Percentiles rank a stretch among this genome's conserved stretches.
phyloP scores from a whole-genome alignment of 2,113 vertebrate genomes.

The Saimiri boliviensis region DNA sequence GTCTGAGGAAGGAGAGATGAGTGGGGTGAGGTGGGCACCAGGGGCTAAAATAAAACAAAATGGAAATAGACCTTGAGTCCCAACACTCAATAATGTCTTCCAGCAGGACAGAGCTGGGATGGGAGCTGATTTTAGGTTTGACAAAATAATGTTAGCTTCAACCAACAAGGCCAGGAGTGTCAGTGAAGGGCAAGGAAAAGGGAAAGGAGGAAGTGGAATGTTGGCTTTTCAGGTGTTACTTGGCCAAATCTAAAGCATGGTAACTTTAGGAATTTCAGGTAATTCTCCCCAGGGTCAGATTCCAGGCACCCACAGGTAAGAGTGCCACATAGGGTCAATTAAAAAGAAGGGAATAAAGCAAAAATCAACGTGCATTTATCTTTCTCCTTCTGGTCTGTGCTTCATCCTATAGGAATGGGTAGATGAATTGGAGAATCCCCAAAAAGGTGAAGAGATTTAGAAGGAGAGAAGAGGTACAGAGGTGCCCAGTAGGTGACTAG shows the following conservation, averaged over 20 bases:
- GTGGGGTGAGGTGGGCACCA: not conserved
- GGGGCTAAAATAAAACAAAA: not conserved
- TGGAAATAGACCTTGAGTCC: not conserved
- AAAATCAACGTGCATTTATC: not conserved
- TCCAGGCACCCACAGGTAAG: not conserved
- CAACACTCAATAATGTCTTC: not conserved
- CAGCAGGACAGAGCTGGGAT: not conserved
- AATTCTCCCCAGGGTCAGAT: not conserved
- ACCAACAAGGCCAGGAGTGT: not conserved
- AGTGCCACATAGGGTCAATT: not conserved
- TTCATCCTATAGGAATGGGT: not conserved
- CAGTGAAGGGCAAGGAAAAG: not conserved
- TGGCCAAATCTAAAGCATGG: not conserved
- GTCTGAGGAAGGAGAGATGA: too few species aligned
- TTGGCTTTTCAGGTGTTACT: fast-evolving
- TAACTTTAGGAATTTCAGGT: not conserved
- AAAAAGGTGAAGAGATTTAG: not conserved
- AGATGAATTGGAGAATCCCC: not conserved
- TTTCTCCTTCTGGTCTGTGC: not conserved
- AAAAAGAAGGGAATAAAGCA: not conserved
- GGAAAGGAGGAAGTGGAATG: not conserved
- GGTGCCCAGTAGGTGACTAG: not conserved
- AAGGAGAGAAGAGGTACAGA: not conserved
- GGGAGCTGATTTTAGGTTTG: not conserved
- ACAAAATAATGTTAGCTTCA: not conserved